Conservation (phyloP, 2,888 invertebrate species). For the Cerastis leucographa region DNA sequence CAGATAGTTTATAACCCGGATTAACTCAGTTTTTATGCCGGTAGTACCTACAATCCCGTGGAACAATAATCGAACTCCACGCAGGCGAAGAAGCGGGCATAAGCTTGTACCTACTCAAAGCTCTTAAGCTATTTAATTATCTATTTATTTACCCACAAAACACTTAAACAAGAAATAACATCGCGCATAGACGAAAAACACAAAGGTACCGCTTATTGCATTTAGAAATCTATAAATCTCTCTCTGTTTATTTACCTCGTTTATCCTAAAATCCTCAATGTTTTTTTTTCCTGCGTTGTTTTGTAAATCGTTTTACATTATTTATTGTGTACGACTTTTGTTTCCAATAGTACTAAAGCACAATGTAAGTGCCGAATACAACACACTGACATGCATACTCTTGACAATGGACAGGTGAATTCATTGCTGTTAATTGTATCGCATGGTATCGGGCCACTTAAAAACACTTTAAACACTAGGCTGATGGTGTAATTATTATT, state of each 20-base stretch:
- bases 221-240: no score
- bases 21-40: no score
- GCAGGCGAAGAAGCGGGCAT: neutral
- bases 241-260: no score
- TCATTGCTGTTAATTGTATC: constrained; percentile 1
- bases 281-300: neutral
- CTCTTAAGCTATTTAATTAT: neutral
- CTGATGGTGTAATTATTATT: no score
- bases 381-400: constrained; percentile 22
- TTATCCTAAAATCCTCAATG: neutral
- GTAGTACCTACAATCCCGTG: no score
- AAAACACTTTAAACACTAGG: no score
- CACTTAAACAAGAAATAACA: no score
- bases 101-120: neutral
- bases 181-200: no score
- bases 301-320: neutral
- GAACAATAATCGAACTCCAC: neutral
- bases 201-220: no score
- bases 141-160: no score
- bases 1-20: no score
- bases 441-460: no score
- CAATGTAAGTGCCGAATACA: constrained; percentile 32
- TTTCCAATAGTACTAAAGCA: constrained; percentile 17
- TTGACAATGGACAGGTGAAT: constrained; percentile 20
- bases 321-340: neutral